phyloP scores from a whole-genome alignment of 1,140 invertebrate genomes.

The Dinoponera quadriceps region DNA sequence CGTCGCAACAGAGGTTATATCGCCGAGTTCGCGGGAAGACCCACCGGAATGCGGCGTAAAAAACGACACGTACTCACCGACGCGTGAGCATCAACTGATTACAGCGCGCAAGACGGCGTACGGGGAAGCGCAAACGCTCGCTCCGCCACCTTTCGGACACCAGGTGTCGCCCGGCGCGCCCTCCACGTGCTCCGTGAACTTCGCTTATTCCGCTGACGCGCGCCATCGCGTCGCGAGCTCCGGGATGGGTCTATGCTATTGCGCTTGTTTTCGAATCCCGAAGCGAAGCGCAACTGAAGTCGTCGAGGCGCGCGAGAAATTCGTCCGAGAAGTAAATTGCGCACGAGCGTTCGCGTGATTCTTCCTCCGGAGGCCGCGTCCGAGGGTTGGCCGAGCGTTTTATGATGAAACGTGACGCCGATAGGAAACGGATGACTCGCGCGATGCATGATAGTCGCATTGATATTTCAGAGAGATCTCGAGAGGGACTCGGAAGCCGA shows the following conservation, averaged over 20 bases:
- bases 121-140: constrained; percentile 63
- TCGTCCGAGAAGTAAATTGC: no score
- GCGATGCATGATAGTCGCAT: no score
- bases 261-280: no score
- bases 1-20: background rate
- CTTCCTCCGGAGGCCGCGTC: no score
- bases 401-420: no score
- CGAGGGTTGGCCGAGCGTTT: no score
- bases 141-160: constrained; percentile 61
- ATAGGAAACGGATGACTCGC: no score
- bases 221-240: constrained; percentile 42
- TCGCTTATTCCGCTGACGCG: constrained; percentile 8
- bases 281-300: no score
- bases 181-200: constrained; percentile 51
- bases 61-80: constrained; percentile 69
- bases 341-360: no score
- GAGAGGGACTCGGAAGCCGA: constrained; percentile 12
- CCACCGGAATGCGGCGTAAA: background rate
- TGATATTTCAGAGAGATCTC: no score
- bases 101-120: constrained; percentile 51
- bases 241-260: constrained; percentile 1
- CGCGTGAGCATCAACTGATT: constrained; percentile 82
- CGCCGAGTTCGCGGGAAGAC: no score
- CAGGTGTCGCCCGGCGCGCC: constrained; percentile 60
- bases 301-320: no score